These are phyloP conservation scores for Bursaphelenchus mucronatus DNA, from an alignment of 1,140 invertebrate genomes.

Conservation along the genomic window DNA sequence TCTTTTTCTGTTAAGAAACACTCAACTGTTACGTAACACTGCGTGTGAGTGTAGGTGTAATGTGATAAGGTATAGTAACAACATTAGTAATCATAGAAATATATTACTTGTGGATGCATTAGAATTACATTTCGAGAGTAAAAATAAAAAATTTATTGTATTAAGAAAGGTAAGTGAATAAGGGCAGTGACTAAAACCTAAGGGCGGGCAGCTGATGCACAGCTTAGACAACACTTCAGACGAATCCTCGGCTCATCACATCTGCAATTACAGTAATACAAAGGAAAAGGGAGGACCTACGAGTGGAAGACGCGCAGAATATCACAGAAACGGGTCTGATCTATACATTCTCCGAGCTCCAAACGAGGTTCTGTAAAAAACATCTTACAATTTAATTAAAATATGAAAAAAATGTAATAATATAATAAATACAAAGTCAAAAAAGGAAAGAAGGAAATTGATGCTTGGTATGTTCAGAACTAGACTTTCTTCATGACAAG, in stretches of 20 bases:
- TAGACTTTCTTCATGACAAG: constrained; percentile 20
- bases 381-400: constrained; percentile 20
- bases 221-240: constrained; percentile 37
- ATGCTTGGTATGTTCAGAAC: not conserved
- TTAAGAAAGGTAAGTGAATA: too few species aligned
- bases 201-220: constrained; percentile 9
- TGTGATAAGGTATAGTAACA: not conserved
- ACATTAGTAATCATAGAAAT: not conserved
- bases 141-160: not conserved
- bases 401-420: constrained; percentile 21
- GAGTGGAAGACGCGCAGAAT: constrained; percentile 43
- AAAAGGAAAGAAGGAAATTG: constrained; percentile 1
- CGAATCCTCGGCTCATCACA: constrained; percentile 41
- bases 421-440: constrained; percentile 34
- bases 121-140: not conserved
- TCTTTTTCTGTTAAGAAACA: too few species aligned
- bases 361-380: constrained; percentile 11
- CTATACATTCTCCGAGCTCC: constrained; percentile 24
- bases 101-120: not conserved
- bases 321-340: constrained; percentile 41
- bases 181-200: not conserved
- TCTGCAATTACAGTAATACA: constrained; percentile 16
- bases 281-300: constrained; percentile 29
- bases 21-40: too few species aligned
- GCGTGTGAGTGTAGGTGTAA: too few species aligned